Percentiles rank a stretch among this genome's conserved stretches.
phyloP scores from a whole-genome alignment of 2,113 vertebrate genomes.

The Hippocampus comes region DNA sequence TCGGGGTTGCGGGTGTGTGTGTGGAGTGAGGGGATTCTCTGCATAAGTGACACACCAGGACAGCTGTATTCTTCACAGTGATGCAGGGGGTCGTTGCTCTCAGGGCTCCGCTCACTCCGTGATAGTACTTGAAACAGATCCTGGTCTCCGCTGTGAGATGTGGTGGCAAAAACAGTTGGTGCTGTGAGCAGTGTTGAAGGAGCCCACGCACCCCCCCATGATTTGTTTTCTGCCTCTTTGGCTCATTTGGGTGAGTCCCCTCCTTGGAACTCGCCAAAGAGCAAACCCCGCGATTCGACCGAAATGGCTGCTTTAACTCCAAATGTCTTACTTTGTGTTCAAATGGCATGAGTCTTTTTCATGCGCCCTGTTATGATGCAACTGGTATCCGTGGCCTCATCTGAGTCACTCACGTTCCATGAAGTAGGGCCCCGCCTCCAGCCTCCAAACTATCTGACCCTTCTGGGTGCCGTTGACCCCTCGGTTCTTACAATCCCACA shows the following conservation, averaged over 20 bases:
- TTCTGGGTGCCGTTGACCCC: conserved; percentile 96
- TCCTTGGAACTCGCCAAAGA: too few relatives aligned
- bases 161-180: neutral
- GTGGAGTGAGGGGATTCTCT: neutral
- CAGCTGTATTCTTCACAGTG: conserved; percentile 93
- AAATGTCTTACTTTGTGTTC: too few relatives aligned
- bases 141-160: conserved; percentile 89
- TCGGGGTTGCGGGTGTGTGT: too few relatives aligned
- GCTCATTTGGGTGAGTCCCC: neutral
- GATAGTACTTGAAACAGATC: conserved; percentile 98
- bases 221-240: neutral
- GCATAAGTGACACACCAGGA: conserved; percentile 73
- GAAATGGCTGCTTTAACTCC: too few relatives aligned
- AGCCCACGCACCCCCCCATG: neutral
- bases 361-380: too few relatives aligned
- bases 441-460: conserved; percentile 95
- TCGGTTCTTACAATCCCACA: conserved; percentile 99
- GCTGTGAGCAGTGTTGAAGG: neutral
- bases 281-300: too few relatives aligned
- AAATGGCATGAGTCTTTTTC: too few relatives aligned
- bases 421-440: conserved; percentile 95
- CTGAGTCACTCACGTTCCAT: conserved; percentile 88
- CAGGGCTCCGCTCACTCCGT: conserved; percentile 92
- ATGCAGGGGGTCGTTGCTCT: conserved; percentile 96
- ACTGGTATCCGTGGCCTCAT: too few relatives aligned